Base-by-base conservation (phyloP, 2,797 vertebrate genomes). In the Telmatherina bonti region DNA sequence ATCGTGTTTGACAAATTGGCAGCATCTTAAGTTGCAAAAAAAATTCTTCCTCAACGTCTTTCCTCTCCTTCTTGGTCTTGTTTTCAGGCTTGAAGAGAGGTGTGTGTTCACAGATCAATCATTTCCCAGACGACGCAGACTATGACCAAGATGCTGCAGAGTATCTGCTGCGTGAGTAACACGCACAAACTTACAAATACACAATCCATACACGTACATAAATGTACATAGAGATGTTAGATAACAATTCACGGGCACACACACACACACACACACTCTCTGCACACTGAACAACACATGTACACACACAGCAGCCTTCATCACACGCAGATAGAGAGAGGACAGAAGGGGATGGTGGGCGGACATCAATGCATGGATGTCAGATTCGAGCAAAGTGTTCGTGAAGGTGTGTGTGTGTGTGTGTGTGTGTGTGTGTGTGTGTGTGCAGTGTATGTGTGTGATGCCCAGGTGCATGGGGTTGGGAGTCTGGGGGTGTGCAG, bases 111-210 rank as follows among this genome's bases (percentile, higher is more conserved):
- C 96, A 97, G 93, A 98, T 97, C 88, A 96, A 98, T 92, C 97
- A 98, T 74, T 97, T 97, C 85, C 96, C 97, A 4, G 97, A 98
- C 11, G 96, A 98, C 82, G 96, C 96, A 29, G 97, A 98, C 91
- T 98, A 97, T 69, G 97, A 98, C 90, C 97, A 98, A 67, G 96
- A 98, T 92, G 94, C 96, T 72, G 97, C 97, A 24, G 96, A 97
- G 90, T 97, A 98, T 82, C 93, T 97, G 84, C 94, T 97, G 84
- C 96, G 96, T 97, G 93, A 93, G 96, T 96, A 65, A 66, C 69
- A 60, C 54, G 61, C 65, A 60, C 9, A 62, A 6, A 55, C n/a
- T 27, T 27, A 60, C 20, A 73, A 62, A 56, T 13, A 24, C 51
- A 67, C 33, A 4, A 18, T 27, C 64, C 5, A 56, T 31, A 11